Conservation (phyloP, 2,888 invertebrate genomes). For the Hyposoter dolosus region DNA sequence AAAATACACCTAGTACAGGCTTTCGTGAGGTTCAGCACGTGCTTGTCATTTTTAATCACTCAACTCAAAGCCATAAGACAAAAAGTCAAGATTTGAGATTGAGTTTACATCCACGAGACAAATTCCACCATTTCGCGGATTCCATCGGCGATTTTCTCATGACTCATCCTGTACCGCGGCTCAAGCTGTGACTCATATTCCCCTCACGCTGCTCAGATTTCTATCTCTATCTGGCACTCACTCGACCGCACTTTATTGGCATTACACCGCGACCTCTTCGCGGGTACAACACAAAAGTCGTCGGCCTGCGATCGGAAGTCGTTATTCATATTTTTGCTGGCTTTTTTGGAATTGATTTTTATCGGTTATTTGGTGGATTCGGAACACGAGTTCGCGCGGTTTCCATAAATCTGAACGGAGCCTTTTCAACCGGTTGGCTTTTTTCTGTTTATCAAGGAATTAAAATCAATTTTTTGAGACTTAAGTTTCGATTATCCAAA, state of each 20-base stretch:
- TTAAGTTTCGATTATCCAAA: not conserved
- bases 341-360: not conserved
- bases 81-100: conserved; percentile 38
- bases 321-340: not conserved
- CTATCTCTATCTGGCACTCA: conserved; percentile 42
- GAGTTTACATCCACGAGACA: conserved; percentile 26
- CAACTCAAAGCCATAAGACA: not conserved
- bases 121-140: conserved; percentile 71
- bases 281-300: not conserved
- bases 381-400: not conserved
- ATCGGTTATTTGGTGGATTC: not conserved
- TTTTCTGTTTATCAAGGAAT: not conserved
- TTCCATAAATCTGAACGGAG: not conserved
- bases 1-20: not conserved
- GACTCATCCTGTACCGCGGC: conserved; percentile 70
- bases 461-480: not conserved
- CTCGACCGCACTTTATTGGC: conserved; percentile 13
- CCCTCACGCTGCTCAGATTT: conserved; percentile 47
- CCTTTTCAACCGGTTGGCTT: not conserved
- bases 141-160: conserved; percentile 73
- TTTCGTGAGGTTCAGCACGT: conserved; percentile 26
- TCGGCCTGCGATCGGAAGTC: not conserved
- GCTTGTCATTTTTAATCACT: conserved; percentile 43
- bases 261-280: conserved; percentile 6
- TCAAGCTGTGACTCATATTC: conserved; percentile 70